These are phyloP conservation scores for Oscheius sp. DNA, from an alignment of 2,888 invertebrate genomes.

Conservation along the genomic window DNA sequence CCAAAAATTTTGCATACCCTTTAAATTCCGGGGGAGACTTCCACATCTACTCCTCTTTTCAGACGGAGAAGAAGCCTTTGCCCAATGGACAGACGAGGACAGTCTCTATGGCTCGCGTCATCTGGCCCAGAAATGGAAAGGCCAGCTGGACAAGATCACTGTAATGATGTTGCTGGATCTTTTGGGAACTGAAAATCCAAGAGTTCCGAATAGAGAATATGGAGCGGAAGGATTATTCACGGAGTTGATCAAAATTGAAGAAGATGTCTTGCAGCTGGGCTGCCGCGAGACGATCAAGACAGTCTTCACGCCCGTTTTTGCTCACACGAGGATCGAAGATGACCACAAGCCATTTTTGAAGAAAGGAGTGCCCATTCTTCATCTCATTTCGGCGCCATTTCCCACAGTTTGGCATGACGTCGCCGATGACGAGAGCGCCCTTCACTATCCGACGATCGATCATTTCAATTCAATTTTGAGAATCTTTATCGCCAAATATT, in stretches of 20 bases:
- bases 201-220: conserved; percentile 82
- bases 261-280: neutral
- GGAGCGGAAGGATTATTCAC: conserved; percentile 84
- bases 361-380: conserved; percentile 85
- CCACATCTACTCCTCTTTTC: too few species aligned
- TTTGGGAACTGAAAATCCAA: conserved; percentile 87
- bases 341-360: conserved; percentile 87
- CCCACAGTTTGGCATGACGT: conserved; percentile 93
- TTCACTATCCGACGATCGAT: conserved; percentile 85
- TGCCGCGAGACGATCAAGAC: neutral
- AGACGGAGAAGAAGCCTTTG: conserved; percentile 97
- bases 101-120: conserved; percentile 92
- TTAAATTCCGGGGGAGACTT: too few species aligned
- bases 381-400: conserved; percentile 91
- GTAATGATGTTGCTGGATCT: conserved; percentile 89
- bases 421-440: conserved; percentile 83
- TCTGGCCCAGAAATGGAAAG: conserved; percentile 83
- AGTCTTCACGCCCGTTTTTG: neutral
- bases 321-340: conserved; percentile 81
- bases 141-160: conserved; percentile 75
- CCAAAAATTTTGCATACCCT: too few species aligned
- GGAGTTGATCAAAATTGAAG: conserved; percentile 80
- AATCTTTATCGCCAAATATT: conserved; percentile 87
- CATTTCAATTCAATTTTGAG: conserved; percentile 90
- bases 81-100: conserved; percentile 86